phyloP scores from a whole-genome alignment of 2,797 vertebrate species.

The Leptatherina wallacei region DNA sequence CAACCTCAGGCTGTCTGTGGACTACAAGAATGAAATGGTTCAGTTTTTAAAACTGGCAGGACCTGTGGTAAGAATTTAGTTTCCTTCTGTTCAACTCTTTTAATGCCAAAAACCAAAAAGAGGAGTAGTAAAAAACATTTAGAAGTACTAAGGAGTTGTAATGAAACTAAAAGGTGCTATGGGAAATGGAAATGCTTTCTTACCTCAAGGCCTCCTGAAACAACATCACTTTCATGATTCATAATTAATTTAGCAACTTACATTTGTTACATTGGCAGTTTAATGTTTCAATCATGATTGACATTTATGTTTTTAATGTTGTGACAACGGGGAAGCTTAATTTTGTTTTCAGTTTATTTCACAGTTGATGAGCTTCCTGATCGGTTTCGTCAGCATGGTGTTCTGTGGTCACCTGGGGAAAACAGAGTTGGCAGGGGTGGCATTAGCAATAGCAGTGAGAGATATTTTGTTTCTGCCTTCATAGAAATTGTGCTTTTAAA shows the following conservation, averaged over 20 bases:
- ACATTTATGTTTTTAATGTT: slow-evolving; percentile 18
- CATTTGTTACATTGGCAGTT: slow-evolving; percentile 12
- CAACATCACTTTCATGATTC: slow-evolving; percentile 12
- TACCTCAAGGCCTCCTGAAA: slow-evolving; percentile 30
- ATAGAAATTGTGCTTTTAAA: not conserved
- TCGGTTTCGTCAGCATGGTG: slow-evolving; percentile 87
- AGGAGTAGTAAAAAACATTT: slow-evolving; percentile 48
- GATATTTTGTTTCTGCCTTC: slow-evolving; percentile 17
- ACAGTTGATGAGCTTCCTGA: slow-evolving; percentile 86
- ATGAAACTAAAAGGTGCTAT: slow-evolving; percentile 41
- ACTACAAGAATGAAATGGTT: slow-evolving; percentile 71
- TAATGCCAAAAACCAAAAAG: slow-evolving; percentile 49
- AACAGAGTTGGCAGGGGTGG: slow-evolving; percentile 85
- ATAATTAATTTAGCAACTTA: slow-evolving; percentile 13
- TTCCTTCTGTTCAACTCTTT: slow-evolving; percentile 60
- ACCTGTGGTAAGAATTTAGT: slow-evolving; percentile 75
- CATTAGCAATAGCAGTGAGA: slow-evolving; percentile 85
- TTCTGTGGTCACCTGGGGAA: slow-evolving; percentile 92
- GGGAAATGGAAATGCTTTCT: slow-evolving; percentile 42
- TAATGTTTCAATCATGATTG: slow-evolving; percentile 26
- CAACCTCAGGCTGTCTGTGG: slow-evolving; percentile 49
- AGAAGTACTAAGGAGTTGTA: slow-evolving; percentile 48
- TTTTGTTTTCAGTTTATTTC: slow-evolving; percentile 82
- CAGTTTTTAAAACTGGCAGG: slow-evolving; percentile 74
- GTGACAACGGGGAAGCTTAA: slow-evolving; percentile 3